phyloP scores from a whole-genome alignment of 2,888 invertebrate species.

The Automeris io region DNA sequence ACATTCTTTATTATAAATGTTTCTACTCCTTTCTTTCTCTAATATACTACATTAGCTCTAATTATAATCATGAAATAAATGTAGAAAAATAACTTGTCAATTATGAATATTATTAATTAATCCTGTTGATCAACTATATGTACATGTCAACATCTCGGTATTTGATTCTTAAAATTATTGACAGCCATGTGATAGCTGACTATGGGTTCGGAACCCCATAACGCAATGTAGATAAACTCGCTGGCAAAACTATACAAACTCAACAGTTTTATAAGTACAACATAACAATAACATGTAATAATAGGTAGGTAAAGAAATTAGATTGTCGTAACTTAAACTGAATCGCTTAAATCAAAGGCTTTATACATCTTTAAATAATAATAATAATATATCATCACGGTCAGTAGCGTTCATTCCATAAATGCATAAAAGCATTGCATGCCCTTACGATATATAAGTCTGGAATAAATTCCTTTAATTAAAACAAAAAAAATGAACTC shows the following conservation, averaged over 20 bases:
- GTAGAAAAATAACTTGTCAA: slow-evolving; percentile 75
- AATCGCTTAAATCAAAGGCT: not conserved
- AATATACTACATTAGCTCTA: slow-evolving; percentile 38
- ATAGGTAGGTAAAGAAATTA: too few species aligned
- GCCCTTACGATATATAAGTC: too few species aligned
- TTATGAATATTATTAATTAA: slow-evolving; percentile 67
- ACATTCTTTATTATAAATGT: not conserved
- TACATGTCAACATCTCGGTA: slow-evolving; percentile 74
- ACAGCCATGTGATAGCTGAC: slow-evolving; percentile 78
- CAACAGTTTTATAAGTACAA: not conserved
- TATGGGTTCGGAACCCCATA: slow-evolving; percentile 62
- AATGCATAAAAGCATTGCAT: too few species aligned
- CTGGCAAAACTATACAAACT: slow-evolving; percentile 24
- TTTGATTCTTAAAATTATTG: slow-evolving; percentile 74
- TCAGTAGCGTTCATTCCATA: too few species aligned
- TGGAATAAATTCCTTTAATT: too few species aligned
- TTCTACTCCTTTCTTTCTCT: slow-evolving; percentile 8
- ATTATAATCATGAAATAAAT: slow-evolving; percentile 58
- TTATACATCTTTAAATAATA: not conserved
- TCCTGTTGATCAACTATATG: slow-evolving; percentile 74
- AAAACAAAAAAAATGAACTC: too few species aligned
- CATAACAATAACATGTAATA: too few species aligned
- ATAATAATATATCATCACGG: not conserved
- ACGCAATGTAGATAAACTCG: slow-evolving; percentile 67
- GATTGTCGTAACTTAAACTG: too few species aligned